Base-by-base conservation (phyloP, 2,888 invertebrate genomes). In the Zeuzera pyrina region DNA sequence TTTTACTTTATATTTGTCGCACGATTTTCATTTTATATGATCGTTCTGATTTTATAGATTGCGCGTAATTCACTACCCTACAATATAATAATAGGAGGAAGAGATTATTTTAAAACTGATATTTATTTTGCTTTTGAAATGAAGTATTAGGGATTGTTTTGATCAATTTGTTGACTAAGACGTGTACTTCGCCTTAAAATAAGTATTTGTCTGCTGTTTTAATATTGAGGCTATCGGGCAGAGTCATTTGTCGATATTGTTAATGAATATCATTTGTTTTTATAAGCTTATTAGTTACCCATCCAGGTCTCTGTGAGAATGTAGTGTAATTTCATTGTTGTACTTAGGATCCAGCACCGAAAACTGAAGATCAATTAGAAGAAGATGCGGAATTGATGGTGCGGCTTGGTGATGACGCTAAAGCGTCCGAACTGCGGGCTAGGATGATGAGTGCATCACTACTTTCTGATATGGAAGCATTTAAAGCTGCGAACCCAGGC, bases 401-500 rank as follows among this genome's bases (percentile, higher is more conserved):
- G 29, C 91, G 93, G 47, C 81, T 98, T 15, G 96, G 96, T 2
- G 91, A 94, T 1, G 91, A 94, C 52, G 90, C 93, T 6, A 89
- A 91, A 52, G 93, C 92, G 6, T 90, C 91, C 6, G 92, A 94
- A 60, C 86, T 95, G 41, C 87, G 97, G 34, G 95, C 97, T 0
- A 89, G 93, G 60, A 92, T 98, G 87, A 98, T 98, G 93, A 93
- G 96, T 64, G 95, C 97, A 0, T 94, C 96, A 0, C 84, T 99
- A 8, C 85, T 94, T 1, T 97, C 98, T 1, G 99, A 99, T 58
- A 98, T 98, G 97, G 96, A 98, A 67, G 94, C 98, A 1, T 99
- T 99, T 69, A 99, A 98, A 84, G 97, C 98, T 2, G 98, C 98
- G 2, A 99, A 99, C 84, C 98, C 98, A 0, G 93, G 92, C 3